Base-by-base conservation (phyloP, 2,888 invertebrate genomes). In the Euclidia mi region DNA sequence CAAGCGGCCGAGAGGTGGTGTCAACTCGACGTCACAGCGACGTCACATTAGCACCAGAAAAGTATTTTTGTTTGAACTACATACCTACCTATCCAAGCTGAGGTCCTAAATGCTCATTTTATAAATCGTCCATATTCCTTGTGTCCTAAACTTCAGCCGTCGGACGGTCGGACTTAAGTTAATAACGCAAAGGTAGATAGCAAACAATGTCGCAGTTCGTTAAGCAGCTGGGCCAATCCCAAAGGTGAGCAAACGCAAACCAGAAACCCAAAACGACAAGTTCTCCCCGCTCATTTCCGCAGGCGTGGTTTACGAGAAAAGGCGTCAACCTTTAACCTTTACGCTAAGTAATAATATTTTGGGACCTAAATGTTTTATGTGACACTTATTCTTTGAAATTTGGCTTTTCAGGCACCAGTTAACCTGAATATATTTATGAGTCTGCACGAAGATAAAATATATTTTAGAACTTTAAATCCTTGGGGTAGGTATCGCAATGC, bases 281-380 rank as follows among this genome's bases (percentile, higher is more conserved):
- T 64, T 52, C 44, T 25, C 20, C 4, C 28, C 50, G 57, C 42
- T 56, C 47, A 65, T 53, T 70, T 52, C 60, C 55, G 52, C 43
- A 45, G 43, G 40, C 34, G 14, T 28, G 35, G 59, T 65, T 63
- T 65, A 64, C 47, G 3, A 49, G 46, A 44, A 49, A 67, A 58
- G 43, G 17, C 31, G 48, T 42, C 38, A 56, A 73, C 41, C 65
- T 18, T 59, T 43, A 58, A 58, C 46, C 49, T 68, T 67, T 52
- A 15, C 28, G 31, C 31, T 32, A 41, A 51, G 40, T 49, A 56
- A 63, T 46, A 46, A 32, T 43, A 32, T 55, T 58, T 51, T 42
- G 18, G 35, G 35, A 37, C 15, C 11, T 37, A 25, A 35, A 37
- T 28, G 35, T 28, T 45, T 45, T 28, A 45, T 45, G 28, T 37